A percentile compares a stretch with the other conserved stretches of the same genome.
phyloP scores from a whole-genome alignment of 2,888 invertebrate genomes.

The Trichogramma dendrolimi region DNA sequence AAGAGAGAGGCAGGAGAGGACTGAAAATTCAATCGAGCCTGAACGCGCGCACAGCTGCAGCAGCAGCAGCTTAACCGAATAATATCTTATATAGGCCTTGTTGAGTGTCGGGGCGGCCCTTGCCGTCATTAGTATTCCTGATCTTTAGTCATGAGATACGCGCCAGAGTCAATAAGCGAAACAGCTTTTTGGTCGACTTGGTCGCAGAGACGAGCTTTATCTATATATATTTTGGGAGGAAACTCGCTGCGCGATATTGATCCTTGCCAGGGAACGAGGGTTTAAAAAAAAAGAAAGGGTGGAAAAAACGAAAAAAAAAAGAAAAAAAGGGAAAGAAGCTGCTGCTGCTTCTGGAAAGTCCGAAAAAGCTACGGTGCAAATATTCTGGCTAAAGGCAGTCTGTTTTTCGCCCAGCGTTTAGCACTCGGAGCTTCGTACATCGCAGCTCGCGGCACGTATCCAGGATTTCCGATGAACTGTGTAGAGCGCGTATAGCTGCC shows the following conservation, averaged over 20 bases:
- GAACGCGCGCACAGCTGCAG: too few species aligned
- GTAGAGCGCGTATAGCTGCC: neutral
- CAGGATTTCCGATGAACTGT: constrained; percentile 21
- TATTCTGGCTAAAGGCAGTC: neutral
- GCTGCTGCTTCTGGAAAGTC: neutral
- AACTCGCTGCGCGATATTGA: neutral
- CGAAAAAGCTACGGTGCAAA: neutral
- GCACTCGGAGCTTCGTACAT: neutral
- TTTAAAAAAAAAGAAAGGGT: neutral
- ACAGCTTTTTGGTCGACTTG: neutral
- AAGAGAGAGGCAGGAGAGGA: too few species aligned
- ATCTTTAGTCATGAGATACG: too few species aligned
- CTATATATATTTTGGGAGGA: neutral
- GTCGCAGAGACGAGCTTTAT: neutral
- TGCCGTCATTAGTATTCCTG: too few species aligned
- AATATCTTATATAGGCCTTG: too few species aligned
- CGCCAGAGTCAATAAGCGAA: too few species aligned
- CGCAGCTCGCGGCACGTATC: constrained; percentile 5
- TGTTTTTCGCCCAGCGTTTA: neutral
- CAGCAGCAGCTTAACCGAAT: too few species aligned
- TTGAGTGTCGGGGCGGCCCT: too few species aligned
- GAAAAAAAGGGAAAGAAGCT: neutral
- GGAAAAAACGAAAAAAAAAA: neutral
- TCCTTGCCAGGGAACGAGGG: neutral
- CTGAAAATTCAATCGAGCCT: too few species aligned